phyloP scores from a whole-genome alignment of 1,140 invertebrate genomes.

The Bursaphelenchus mucronatus region DNA sequence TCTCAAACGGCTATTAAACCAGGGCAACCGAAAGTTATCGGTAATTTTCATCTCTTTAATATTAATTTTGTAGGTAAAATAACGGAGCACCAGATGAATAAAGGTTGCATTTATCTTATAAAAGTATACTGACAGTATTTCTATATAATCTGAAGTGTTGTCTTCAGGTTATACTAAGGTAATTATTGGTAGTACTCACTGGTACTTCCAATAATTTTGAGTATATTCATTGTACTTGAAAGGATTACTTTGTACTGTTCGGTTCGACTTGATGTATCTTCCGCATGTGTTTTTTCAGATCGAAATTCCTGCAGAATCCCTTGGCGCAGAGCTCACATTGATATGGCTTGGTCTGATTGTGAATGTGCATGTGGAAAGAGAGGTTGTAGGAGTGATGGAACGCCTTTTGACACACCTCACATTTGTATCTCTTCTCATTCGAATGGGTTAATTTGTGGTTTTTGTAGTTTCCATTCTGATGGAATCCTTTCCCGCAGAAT shows the following conservation, averaged over 20 bases:
- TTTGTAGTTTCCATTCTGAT: conserved; percentile 95
- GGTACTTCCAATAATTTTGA: no score
- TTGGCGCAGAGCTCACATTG: conserved; percentile 74
- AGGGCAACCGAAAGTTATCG: no score
- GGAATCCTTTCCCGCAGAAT: conserved; percentile 81
- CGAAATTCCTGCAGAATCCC: conserved; percentile 96
- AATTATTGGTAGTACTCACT: no score
- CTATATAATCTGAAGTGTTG: no score
- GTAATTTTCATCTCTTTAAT: no score
- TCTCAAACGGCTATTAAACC: no score
- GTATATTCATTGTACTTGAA: not conserved
- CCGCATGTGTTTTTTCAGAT: conserved; percentile 95
- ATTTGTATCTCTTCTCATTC: conserved; percentile 72
- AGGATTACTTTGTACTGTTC: conserved; percentile 1
- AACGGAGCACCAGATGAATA: no score
- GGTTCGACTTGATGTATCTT: conserved; percentile 72
- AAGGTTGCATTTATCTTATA: no score
- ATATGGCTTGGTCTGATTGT: conserved; percentile 47
- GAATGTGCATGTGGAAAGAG: conserved; percentile 86
- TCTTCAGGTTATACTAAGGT: no score
- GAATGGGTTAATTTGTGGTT: conserved; percentile 96
- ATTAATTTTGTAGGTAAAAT: no score
- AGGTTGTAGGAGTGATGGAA: conserved; percentile 98
- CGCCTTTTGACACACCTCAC: conserved; percentile 64
- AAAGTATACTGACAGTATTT: no score